A percentile compares a stretch with the other conserved stretches of the same genome.
Evolutionary conservation across 1,140 invertebrate genomes (phyloP).

Genomic region (Leptoteleia sp.): DNA sequence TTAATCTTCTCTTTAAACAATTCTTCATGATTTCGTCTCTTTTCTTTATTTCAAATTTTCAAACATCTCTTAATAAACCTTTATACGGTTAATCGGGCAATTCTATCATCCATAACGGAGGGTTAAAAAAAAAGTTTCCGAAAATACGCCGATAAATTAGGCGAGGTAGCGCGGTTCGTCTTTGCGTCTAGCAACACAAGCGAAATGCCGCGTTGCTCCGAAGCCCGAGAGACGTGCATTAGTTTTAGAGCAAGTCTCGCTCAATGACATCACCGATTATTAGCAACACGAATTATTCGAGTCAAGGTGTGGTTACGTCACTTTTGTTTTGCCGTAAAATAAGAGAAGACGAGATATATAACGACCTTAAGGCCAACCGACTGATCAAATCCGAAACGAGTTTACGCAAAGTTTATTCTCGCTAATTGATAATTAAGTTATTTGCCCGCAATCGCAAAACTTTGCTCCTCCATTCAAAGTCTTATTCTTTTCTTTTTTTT

Average conservation of each 20-base stretch:
- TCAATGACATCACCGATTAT: slow-evolving; percentile 64
- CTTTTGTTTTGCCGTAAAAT: slow-evolving; percentile 49
- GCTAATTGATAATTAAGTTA: too few species aligned
- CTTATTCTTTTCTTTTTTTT: too few species aligned
- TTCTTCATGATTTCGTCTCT: not conserved
- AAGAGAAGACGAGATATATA: slow-evolving; percentile 16
- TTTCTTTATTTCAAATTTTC: too few species aligned
- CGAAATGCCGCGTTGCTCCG: slow-evolving; percentile 17
- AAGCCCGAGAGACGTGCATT: slow-evolving; percentile 27
- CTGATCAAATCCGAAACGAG: slow-evolving; percentile 22
- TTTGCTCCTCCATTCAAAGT: too few species aligned
- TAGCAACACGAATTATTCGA: slow-evolving; percentile 63
- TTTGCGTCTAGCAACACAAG: slow-evolving; percentile 7
- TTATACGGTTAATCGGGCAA: slow-evolving; percentile 33
- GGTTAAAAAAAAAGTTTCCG: slow-evolving; percentile 44
- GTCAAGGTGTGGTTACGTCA: slow-evolving; percentile 59
- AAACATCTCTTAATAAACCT: too few species aligned
- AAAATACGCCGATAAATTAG: slow-evolving; percentile 45
- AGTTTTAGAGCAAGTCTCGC: slow-evolving; percentile 51
- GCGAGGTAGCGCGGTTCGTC: slow-evolving; percentile 14
- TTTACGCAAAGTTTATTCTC: too few species aligned
- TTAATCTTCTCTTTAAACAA: not conserved
- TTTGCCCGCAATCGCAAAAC: too few species aligned
- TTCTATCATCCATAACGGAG: slow-evolving; percentile 22
- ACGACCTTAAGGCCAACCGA: slow-evolving; percentile 5